phyloP scores from a whole-genome alignment of 2,113 vertebrate genomes.

The Penelope pileata region DNA sequence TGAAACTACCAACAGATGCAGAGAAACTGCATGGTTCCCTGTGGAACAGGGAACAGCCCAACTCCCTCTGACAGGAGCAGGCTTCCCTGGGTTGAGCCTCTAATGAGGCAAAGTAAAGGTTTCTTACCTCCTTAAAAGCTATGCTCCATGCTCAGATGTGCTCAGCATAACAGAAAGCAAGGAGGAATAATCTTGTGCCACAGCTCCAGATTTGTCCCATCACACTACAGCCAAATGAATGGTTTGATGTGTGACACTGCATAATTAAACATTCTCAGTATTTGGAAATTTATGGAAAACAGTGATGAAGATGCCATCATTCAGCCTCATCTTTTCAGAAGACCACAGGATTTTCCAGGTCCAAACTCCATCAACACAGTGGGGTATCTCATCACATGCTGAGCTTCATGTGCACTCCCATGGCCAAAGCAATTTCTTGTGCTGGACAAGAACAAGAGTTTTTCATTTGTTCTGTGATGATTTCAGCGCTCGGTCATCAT shows the following conservation, averaged over 20 bases:
- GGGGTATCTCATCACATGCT: neutral
- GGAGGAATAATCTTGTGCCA: neutral
- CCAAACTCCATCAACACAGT: neutral
- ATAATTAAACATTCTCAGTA: neutral
- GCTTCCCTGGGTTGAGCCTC: neutral
- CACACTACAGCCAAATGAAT: neutral
- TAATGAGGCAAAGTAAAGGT: neutral
- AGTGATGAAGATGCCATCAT: neutral
- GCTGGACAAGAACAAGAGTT: neutral
- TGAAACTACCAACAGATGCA: neutral
- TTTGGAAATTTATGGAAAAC: neutral
- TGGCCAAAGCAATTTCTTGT: neutral
- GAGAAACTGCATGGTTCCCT: neutral
- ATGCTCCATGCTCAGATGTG: accelerated
- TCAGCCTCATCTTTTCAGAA: neutral
- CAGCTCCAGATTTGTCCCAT: neutral
- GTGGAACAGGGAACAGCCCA: too few relatives aligned
- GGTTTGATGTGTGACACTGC: neutral
- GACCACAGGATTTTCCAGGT: neutral
- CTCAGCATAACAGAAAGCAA: neutral
- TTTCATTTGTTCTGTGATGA: neutral
- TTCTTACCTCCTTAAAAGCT: conserved; percentile 15
- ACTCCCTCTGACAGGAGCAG: neutral
- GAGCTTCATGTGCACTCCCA: neutral
- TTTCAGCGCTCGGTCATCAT: neutral